These are phyloP conservation scores for Turdus rufiventris DNA, from an alignment of 2,113 vertebrate species.

Conservation along the genomic window DNA sequence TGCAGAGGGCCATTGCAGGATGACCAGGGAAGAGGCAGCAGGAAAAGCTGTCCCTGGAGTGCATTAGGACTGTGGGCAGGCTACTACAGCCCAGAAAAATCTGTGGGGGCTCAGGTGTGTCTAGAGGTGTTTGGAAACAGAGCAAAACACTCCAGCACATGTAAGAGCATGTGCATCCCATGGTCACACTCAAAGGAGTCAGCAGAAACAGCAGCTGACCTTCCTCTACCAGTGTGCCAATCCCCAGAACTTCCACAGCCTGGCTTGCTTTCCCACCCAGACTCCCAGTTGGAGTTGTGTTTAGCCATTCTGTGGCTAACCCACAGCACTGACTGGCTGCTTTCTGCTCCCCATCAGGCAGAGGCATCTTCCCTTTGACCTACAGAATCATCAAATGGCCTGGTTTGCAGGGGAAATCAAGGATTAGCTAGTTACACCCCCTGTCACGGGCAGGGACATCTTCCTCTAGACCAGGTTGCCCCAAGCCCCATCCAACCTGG, in stretches of 20 bases:
- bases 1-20: neutral
- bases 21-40: neutral
- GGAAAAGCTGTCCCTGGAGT: neutral
- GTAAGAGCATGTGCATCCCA: neutral
- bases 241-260: neutral
- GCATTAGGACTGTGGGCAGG: fast-evolving
- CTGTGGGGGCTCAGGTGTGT: neutral
- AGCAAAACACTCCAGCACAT: neutral
- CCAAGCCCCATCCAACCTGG: fast-evolving
- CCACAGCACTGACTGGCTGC: neutral
- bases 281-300: neutral
- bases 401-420: neutral
- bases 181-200: fast-evolving
- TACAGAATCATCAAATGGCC: neutral
- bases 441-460: neutral
- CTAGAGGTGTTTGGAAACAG: neutral
- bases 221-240: neutral
- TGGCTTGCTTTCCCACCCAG: neutral
- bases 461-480: fast-evolving
- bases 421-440: neutral
- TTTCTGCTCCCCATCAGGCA: neutral
- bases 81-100: neutral
- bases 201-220: neutral
- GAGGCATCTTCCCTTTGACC: neutral
- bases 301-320: neutral